Evolutionary conservation across 2,888 invertebrate genomes (phyloP).

Genomic region (Petrolisthes manimaculis): DNA sequence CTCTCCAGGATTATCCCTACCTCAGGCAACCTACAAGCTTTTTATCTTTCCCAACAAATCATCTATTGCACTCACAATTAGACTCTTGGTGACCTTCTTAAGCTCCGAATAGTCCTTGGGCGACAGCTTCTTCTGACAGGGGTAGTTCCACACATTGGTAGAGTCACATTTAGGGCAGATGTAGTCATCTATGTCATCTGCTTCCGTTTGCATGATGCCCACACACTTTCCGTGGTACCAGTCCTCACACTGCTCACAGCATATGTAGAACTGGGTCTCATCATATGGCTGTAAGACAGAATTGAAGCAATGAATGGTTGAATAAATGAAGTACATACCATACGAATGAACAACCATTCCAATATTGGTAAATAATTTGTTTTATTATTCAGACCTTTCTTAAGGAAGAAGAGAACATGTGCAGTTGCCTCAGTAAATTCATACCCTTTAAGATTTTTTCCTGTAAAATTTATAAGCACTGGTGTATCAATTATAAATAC

Average conservation of each 20-base stretch:
- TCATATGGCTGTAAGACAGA: conserved; percentile 64
- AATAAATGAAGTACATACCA: background rate
- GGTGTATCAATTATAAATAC: no score
- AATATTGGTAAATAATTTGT: background rate
- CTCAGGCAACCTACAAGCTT: no score
- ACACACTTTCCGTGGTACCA: conserved; percentile 99
- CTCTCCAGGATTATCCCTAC: no score
- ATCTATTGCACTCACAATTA: conserved; percentile 76
- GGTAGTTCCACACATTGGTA: conserved; percentile 88
- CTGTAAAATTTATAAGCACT: no score
- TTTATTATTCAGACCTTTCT: background rate
- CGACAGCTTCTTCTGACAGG: conserved; percentile 88
- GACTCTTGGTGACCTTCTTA: conserved; percentile 87
- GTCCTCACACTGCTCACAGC: conserved; percentile 98
- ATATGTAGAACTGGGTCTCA: conserved; percentile 87
- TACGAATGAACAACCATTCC: background rate
- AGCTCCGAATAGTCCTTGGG: conserved; percentile 85
- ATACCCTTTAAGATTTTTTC: no score
- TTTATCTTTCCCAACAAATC: no score
- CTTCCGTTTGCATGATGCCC: conserved; percentile 92
- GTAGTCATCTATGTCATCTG: conserved; percentile 95
- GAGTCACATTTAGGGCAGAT: conserved; percentile 95
- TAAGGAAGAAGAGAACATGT: no score
- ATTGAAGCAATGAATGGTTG: no score
- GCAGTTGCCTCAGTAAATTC: no score